Evolutionary conservation across 2,888 invertebrate species (phyloP), one percentile per base, ranked within the genome.

Genomic region (Pseudanteris insignis): DNA sequence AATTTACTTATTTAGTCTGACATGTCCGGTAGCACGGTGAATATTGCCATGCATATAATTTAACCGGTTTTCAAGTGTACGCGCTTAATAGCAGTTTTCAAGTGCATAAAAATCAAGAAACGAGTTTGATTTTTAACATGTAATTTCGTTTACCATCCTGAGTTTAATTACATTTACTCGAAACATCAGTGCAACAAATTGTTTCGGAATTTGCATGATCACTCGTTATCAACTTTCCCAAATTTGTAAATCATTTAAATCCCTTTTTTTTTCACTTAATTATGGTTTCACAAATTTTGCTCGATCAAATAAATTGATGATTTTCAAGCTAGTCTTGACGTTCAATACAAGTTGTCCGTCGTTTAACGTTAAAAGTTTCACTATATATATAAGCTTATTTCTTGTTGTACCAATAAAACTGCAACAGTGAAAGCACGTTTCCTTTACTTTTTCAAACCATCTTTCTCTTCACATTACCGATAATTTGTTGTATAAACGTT

Each of bases 381-480:
- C 18, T 18, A 6, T 18, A 18, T 18, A 3, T 6, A n/a, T n/a
- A n/a, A 18, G 6, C 18, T 18, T 3, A 6, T 18, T 18, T 18
- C 18, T 18, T 18, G 18, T 18, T 4, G 18, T 18, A 3, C 4
- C 18, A 46, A 30, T 48, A 43, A 57, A 36, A 50, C 2, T 44
- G 44, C 58, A 50, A n/a, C 38, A 48, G 57, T 58, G 57, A 58
- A 58, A 58, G 48, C 29, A 25, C 14, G 9, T 18, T 46, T 36
- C 46, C 43, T 41, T 33, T 30, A 41, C 21, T 54, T 43, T 54
- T 57, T 24, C n/a, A 8, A 9, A 29, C 9, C 12, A 10, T 47
- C 41, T 41, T 48, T 58, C 44, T 58, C 38, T 50, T 58, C 28
- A 12, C 38, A 28, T 43, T 18, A 15, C 10, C 14, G 38, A 55